Conservation (phyloP, 2,113 vertebrate species). For the Sinocyclocheilus maitianheensis region DNA sequence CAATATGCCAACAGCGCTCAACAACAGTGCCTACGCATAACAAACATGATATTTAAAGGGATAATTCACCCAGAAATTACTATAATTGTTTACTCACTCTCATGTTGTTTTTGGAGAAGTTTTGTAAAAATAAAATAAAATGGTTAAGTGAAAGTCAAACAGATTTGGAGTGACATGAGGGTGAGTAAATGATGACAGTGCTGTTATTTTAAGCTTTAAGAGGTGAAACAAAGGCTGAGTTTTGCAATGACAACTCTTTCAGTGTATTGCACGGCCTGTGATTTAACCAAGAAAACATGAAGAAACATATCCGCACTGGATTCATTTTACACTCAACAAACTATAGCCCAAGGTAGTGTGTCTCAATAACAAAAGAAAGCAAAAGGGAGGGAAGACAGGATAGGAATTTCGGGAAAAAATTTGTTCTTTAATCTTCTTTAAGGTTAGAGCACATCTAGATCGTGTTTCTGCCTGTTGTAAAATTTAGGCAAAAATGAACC, state of each 20-base stretch:
- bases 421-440: neutral
- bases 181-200: neutral
- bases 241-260: neutral
- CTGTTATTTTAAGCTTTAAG: neutral
- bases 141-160: neutral
- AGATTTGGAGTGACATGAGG: neutral
- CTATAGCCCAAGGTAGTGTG: conserved; percentile 28
- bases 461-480: conserved; percentile 35
- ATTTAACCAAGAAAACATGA: conserved; percentile 4
- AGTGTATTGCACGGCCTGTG: neutral
- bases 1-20: conserved; percentile 8
- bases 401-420: neutral
- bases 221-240: neutral
- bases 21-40: neutral
- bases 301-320: neutral
- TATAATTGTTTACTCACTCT: neutral
- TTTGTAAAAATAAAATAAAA: neutral
- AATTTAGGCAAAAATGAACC: neutral
- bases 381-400: neutral
- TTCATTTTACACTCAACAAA: neutral
- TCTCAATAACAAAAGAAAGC: neutral
- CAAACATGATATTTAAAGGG: neutral
- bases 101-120: neutral
- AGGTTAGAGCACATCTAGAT: conserved; percentile 24
- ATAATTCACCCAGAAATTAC: neutral